phyloP scores from a whole-genome alignment of 2,113 vertebrate genomes.

The Hippoglossus stenolepis region DNA sequence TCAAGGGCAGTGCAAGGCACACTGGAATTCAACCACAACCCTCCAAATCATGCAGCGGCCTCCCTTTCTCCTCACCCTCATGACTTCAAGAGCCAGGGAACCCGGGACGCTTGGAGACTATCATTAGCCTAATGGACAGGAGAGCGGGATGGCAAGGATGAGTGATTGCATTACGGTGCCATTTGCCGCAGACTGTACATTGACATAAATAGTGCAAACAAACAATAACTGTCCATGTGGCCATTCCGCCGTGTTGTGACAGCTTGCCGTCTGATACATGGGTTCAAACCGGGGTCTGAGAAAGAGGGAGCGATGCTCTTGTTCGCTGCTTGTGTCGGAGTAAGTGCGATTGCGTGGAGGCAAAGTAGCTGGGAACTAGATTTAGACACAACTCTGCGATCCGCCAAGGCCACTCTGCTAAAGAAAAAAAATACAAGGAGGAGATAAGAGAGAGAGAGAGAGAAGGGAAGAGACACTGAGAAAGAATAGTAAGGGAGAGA shows the following conservation, averaged over 20 bases:
- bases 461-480: not conserved
- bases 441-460: constrained; percentile 51
- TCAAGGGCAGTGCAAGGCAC: constrained; percentile 38
- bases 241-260: constrained; percentile 56
- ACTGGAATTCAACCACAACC: constrained; percentile 33
- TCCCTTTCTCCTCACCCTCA: constrained; percentile 46
- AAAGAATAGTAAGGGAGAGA: constrained; percentile 23
- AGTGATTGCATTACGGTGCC: constrained; percentile 71
- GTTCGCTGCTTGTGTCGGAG: constrained; percentile 29
- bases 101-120: constrained; percentile 45
- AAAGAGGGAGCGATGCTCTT: constrained; percentile 46
- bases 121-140: constrained; percentile 72
- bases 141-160: constrained; percentile 57
- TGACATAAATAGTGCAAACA: constrained; percentile 75
- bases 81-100: constrained; percentile 56
- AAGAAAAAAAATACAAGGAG: constrained; percentile 46
- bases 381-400: constrained; percentile 66
- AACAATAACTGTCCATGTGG: constrained; percentile 68
- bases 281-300: constrained; percentile 66
- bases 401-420: constrained; percentile 55
- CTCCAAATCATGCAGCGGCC: constrained; percentile 44
- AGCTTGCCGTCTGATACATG: constrained; percentile 52
- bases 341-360: constrained; percentile 36
- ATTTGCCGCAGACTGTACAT: constrained; percentile 64
- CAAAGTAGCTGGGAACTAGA: constrained; percentile 63